Evolutionary conservation across 2,113 vertebrate genomes (phyloP).

Genomic region (Leucosticte australis): DNA sequence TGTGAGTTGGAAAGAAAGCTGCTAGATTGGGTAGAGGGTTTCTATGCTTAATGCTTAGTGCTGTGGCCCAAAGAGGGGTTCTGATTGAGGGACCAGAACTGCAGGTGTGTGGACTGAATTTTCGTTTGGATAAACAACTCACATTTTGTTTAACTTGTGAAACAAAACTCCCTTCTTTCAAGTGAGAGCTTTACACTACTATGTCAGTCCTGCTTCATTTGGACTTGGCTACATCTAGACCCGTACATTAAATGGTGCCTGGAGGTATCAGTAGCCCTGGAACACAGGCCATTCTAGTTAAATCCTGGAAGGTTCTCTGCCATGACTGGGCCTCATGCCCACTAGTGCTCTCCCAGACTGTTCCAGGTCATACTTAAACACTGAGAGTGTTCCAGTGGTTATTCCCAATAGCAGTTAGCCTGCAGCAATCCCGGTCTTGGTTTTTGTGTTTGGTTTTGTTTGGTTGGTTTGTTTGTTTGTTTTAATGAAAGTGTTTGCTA

Average conservation of each 20-base stretch:
- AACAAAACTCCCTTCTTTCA: neutral
- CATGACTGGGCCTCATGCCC: neutral
- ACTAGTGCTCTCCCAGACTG: neutral
- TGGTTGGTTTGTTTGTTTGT: neutral
- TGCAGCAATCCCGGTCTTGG: neutral
- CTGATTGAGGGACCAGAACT: neutral
- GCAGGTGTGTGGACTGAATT: neutral
- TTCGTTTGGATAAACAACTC: neutral
- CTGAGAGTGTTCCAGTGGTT: neutral
- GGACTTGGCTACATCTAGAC: neutral
- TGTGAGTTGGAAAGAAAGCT: conserved; percentile 33
- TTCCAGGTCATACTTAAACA: neutral
- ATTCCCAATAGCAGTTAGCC: neutral
- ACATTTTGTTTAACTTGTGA: neutral
- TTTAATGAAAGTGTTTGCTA: neutral
- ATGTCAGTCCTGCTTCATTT: neutral
- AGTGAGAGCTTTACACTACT: neutral
- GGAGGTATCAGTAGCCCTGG: neutral
- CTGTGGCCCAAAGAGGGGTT: neutral
- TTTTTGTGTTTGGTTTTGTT: neutral
- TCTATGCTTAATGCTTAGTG: neutral
- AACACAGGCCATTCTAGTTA: neutral
- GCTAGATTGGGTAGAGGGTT: neutral
- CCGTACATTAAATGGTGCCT: neutral
- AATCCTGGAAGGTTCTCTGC: neutral